These are phyloP conservation scores for Tringa solitaria DNA, from an alignment of 2,113 vertebrate species.

Conservation along the genomic window DNA sequence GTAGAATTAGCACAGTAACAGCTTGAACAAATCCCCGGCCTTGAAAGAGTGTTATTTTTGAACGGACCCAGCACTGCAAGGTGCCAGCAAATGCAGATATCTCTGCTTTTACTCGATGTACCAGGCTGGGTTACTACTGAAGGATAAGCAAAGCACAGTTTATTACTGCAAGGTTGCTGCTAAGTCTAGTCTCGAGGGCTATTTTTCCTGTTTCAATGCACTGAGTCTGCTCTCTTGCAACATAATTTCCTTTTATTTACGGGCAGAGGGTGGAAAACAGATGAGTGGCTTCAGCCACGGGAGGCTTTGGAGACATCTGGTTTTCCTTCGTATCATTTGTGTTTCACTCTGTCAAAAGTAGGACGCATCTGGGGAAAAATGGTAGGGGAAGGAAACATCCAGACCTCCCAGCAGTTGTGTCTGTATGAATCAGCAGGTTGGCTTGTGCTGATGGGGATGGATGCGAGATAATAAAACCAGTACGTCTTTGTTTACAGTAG, in stretches of 20 bases:
- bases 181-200: not conserved
- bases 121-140: not conserved
- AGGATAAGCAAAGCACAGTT: not conserved
- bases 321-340: not conserved
- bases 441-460: not conserved
- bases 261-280: not conserved
- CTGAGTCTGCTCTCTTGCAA: not conserved
- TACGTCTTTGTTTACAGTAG: not conserved
- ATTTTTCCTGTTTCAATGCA: not conserved
- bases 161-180: not conserved
- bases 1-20: not conserved
- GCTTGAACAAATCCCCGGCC: not conserved
- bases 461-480: not conserved
- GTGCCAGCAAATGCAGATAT: not conserved
- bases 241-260: not conserved
- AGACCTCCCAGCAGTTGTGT: not conserved
- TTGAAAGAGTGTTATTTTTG: not conserved
- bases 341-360: conserved; percentile 8
- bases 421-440: not conserved
- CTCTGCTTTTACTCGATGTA: not conserved
- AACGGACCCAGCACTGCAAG: not conserved
- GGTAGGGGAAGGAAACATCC: not conserved
- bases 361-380: not conserved
- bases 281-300: not conserved
- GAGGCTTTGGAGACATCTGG: not conserved